A percentile compares a stretch with the other conserved stretches of the same genome.
Evolutionary conservation across 2,797 vertebrate genomes (phyloP).

Genomic region (Acanthopagrus latus): DNA sequence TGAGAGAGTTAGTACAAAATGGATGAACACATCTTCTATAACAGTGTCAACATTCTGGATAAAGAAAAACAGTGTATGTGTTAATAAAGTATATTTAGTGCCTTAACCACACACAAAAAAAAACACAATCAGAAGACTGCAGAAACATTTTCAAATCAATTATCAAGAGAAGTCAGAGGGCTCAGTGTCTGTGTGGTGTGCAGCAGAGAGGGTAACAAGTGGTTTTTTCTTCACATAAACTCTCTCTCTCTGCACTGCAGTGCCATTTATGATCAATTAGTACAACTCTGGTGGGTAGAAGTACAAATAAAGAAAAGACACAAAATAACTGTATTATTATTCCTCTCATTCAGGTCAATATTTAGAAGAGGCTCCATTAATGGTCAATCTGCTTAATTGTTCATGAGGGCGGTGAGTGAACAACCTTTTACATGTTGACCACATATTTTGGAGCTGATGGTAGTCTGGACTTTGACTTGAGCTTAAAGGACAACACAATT

Average conservation of each 20-base stretch:
- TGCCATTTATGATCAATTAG: background rate
- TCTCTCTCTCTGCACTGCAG: background rate
- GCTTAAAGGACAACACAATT: no score
- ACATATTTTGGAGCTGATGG: background rate
- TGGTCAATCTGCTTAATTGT: background rate
- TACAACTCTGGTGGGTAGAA: no score
- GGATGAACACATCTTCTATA: background rate
- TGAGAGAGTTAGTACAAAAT: constrained; percentile 24
- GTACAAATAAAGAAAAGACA: background rate
- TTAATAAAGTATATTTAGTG: background rate
- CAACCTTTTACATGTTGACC: no score
- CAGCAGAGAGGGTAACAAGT: background rate
- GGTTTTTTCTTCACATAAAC: background rate
- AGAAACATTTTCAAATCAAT: background rate
- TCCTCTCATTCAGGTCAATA: background rate
- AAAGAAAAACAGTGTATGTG: constrained; percentile 17
- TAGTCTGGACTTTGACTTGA: background rate
- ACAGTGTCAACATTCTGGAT: constrained; percentile 3
- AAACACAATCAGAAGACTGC: background rate
- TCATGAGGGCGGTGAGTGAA: no score
- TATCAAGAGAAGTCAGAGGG: background rate
- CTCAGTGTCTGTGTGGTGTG: background rate
- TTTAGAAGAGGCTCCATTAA: background rate
- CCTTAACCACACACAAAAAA: no score
- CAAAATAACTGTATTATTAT: background rate